Conservation (phyloP, 92 coral and sea anemone species). For the Paramuricea clavata region DNA sequence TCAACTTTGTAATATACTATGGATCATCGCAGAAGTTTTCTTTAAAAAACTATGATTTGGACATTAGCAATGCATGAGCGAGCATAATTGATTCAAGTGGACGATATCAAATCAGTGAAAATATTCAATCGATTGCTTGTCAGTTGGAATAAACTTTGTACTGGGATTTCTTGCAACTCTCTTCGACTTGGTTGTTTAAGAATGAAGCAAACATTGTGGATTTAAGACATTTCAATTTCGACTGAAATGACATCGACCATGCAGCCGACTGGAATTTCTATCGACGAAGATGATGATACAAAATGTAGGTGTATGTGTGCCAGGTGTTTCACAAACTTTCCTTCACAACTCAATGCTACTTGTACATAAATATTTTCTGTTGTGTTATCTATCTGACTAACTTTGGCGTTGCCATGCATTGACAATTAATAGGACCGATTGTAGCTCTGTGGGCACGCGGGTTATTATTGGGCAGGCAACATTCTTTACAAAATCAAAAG, state of each 20-base stretch:
- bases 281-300: constrained; percentile 17
- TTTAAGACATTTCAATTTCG: neutral
- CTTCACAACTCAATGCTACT: no score
- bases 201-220: neutral
- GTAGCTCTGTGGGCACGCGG: no score
- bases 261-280: neutral
- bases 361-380: no score
- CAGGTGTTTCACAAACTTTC: neutral
- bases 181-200: neutral
- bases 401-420: no score
- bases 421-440: no score
- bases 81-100: neutral
- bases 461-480: neutral
- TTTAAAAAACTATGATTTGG: neutral
- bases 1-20: neutral
- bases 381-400: no score
- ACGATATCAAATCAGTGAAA: neutral
- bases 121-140: neutral
- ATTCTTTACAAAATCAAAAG: neutral
- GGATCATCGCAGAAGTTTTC: neutral
- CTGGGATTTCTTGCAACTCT: neutral
- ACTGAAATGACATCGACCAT: neutral
- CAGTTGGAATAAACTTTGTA: neutral
- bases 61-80: constrained; percentile 4
- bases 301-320: constrained; percentile 8